Percentiles rank a stretch among this genome's conserved stretches.
These are phyloP conservation scores for Cremastinae sp. DNA, from an alignment of 2,888 invertebrate genomes.

Conservation along the genomic window DNA sequence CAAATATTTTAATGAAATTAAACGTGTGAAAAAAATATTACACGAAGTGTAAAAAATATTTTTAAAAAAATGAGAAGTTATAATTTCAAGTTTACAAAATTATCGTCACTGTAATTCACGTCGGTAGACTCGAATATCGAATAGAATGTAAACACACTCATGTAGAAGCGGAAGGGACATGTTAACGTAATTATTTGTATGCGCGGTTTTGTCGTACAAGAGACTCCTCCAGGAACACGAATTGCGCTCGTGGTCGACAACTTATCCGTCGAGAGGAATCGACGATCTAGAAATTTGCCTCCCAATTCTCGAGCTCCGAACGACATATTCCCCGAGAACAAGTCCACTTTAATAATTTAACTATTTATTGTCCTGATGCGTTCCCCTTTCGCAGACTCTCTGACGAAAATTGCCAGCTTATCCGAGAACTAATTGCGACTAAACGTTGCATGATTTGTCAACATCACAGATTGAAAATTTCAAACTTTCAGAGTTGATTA, in stretches of 20 bases:
- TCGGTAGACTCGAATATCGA: neutral
- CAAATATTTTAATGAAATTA: too few relatives aligned
- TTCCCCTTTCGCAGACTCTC: too few relatives aligned
- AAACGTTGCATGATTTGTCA: too few relatives aligned
- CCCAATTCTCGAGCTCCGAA: slow-evolving; percentile 33
- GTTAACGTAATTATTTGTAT: slow-evolving; percentile 57
- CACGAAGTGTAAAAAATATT: too few relatives aligned
- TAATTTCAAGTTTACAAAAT: too few relatives aligned
- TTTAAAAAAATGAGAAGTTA: too few relatives aligned
- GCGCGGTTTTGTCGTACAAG: slow-evolving; percentile 42
- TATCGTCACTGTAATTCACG: neutral
- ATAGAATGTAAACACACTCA: slow-evolving; percentile 4
- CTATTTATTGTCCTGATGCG: neutral
- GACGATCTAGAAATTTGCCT: slow-evolving; percentile 52
- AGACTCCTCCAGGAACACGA: slow-evolving; percentile 46
- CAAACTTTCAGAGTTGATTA: too few relatives aligned
- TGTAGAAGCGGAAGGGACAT: slow-evolving; percentile 27
- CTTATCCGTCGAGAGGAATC: slow-evolving; percentile 54
- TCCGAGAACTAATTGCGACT: too few relatives aligned
- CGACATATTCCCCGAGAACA: neutral
- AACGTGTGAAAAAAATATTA: too few relatives aligned
- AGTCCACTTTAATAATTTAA: too few relatives aligned
- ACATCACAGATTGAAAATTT: too few relatives aligned
- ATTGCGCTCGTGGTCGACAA: slow-evolving; percentile 50
- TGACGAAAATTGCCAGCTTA: too few relatives aligned